A percentile compares a stretch with the other conserved stretches of the same genome.
phyloP scores from a whole-genome alignment of 2,797 vertebrate species.

The Nannoperca australis region DNA sequence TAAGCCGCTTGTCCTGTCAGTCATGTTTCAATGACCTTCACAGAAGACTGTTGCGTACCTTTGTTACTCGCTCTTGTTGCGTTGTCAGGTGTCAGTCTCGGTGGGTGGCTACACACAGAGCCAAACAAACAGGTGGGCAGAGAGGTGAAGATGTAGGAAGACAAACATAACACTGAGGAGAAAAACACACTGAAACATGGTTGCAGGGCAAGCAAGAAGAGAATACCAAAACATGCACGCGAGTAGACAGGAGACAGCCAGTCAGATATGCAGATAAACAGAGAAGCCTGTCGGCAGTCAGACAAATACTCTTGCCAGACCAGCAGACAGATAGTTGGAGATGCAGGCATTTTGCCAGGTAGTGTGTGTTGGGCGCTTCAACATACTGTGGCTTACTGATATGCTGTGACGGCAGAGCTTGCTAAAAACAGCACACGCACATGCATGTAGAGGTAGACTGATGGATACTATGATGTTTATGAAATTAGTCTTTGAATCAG shows the following conservation, averaged over 20 bases:
- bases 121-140: conserved; percentile 57
- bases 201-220: conserved; percentile 53
- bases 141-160: conserved; percentile 53
- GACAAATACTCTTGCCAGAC: conserved; percentile 58
- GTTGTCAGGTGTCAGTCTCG: conserved; percentile 72
- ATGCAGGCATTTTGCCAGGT: conserved; percentile 64
- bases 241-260: conserved; percentile 64
- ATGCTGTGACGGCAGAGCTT: conserved; percentile 28
- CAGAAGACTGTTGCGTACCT: conserved; percentile 47
- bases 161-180: conserved; percentile 49
- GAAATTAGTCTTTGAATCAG: conserved; percentile 24
- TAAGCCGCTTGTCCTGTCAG: conserved; percentile 71
- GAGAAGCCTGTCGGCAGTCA: conserved; percentile 62
- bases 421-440: conserved; percentile 27
- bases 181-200: conserved; percentile 55
- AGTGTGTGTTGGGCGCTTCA: conserved; percentile 36
- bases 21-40: conserved; percentile 74
- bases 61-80: conserved; percentile 48
- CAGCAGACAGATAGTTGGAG: conserved; percentile 59
- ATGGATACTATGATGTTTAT: background rate
- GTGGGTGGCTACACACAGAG: conserved; percentile 59
- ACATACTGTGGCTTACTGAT: conserved; percentile 43
- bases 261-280: conserved; percentile 75
- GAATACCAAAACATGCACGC: conserved; percentile 62
- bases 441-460: conserved; percentile 6